Percentiles rank a stretch among this genome's conserved stretches.
phyloP scores from a whole-genome alignment of 1,140 invertebrate species.

The Drosophila murphyi region DNA sequence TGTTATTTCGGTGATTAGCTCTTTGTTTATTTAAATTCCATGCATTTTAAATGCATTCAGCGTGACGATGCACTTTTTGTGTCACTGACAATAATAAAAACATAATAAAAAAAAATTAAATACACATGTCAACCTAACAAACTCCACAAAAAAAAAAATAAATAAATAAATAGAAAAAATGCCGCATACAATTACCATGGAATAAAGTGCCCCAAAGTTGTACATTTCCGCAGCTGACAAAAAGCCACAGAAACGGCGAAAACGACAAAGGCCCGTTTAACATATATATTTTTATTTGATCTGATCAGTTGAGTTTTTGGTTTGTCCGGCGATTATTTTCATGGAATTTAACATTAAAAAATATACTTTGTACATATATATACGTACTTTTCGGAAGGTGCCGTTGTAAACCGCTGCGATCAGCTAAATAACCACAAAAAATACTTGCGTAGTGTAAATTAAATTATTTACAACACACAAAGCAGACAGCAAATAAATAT shows the following conservation, averaged over 20 bases:
- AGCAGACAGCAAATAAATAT: constrained; percentile 17
- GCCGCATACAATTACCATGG: constrained; percentile 2
- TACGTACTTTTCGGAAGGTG: constrained; percentile 12
- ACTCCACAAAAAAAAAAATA: constrained; percentile 2
- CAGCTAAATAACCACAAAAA: constrained; percentile 63
- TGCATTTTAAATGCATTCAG: constrained; percentile 17
- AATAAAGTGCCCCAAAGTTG: constrained; percentile 37
- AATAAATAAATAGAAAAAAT: constrained; percentile 13
- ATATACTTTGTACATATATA: background rate
- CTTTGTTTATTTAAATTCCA: constrained; percentile 17
- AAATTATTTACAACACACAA: constrained; percentile 52
- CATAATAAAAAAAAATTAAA: constrained; percentile 74
- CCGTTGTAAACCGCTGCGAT: constrained; percentile 50
- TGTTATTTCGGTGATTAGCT: constrained; percentile 43
- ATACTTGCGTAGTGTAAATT: constrained; percentile 49
- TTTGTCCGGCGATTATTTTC: constrained; percentile 59
- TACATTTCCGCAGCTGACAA: constrained; percentile 59
- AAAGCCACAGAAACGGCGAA: constrained; percentile 49
- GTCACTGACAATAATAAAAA: constrained; percentile 49
- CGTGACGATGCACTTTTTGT: constrained; percentile 44
- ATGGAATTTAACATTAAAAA: constrained; percentile 67
- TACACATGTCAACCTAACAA: constrained; percentile 38
- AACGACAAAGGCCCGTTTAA: constrained; percentile 4
- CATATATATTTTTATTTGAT: constrained; percentile 8
- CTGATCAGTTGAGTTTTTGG: constrained; percentile 49